Evolutionary conservation across 2,797 vertebrate genomes (phyloP), one percentile per base, ranked within the genome.

Genomic region (Sebastolobus altivelis): DNA sequence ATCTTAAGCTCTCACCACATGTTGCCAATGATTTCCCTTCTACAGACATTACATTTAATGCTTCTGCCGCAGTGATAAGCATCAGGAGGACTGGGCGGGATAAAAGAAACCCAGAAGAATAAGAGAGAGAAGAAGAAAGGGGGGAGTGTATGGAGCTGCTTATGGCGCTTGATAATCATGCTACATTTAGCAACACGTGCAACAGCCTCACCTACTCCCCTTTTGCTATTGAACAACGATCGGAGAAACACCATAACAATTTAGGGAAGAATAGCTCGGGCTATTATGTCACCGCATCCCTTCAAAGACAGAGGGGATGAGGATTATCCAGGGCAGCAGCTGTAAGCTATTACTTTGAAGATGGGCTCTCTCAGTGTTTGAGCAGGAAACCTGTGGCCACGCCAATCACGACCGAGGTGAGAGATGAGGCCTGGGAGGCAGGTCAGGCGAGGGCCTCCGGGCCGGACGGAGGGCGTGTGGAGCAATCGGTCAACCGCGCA

Each of bases 301-400:
- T 89, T 94, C 92, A 94, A 96, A 97, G 96, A 96, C 95, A 95
- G 96, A 96, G 91, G 94, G 92, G 89, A 88, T 95, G 95, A 94
- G 95, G 96, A 97, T 96, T 96, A 96, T 88, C 96, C 94, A 92
- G 81, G 81, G 81, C 96, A 96, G 96, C 97, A 98, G 97, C 97
- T 98, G 97, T 96, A 97, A 98, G 96, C 96, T 95, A 96, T 97
- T 95, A 95, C 97, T 98, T 97, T 97, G 96, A 98, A 97, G 97
- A 96, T 86, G 90, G 94, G 92, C 87, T 88, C 92, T 92, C 18
- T 49, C 46, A 82, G 88, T 93, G 94, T 94, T 93, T 49, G 90
- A 92, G 85, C 72, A 90, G 82, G 88, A 91, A 87, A 95, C 96
- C 95, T 76, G 88, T 87, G 85, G 95, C 90, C 83, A 70, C 91